These are phyloP conservation scores for Apis mellifera DNA, from an alignment of 1,140 invertebrate species.

Conservation along the genomic window Amel_HAv3.1 CM009944.2:7370501-7371000, in stretches of 20 bases:
- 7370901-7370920: too few species aligned
- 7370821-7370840: neutral
- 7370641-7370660: constrained; percentile 16
- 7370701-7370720: constrained; percentile 35
- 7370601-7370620: neutral
- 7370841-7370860: neutral
- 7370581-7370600: constrained; percentile 13
- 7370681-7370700: constrained; percentile 40
- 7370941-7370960: constrained; percentile 23
- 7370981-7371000: constrained; percentile 16
- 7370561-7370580: neutral
- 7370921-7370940: neutral
- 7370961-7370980: neutral
- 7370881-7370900: neutral
- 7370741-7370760: neutral
- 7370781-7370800: neutral
- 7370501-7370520: neutral
- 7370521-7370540: neutral
- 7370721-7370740: constrained; percentile 10
- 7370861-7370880: neutral
- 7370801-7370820: neutral
- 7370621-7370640: constrained; percentile 35
- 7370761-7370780: neutral
- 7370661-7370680: constrained; percentile 41
- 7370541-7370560: neutral